These are phyloP conservation scores for Myotis davidii DNA, from an alignment of 2,113 vertebrate genomes.

Conservation along the genomic window DNA sequence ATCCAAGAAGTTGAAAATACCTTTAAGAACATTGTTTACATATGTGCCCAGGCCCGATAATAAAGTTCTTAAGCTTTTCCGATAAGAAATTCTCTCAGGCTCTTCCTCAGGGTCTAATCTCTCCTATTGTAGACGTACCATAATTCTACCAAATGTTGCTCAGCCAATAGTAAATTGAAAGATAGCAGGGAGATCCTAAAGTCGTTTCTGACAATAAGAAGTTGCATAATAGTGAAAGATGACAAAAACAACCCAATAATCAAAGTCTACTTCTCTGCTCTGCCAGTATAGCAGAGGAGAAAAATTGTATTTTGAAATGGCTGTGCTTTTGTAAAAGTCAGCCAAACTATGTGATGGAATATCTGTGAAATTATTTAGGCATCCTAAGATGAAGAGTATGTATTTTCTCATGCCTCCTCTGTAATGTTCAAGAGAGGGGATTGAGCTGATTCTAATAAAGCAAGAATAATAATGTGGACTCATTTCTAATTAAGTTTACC, in stretches of 20 bases:
- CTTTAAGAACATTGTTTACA: background rate
- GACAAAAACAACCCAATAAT: background rate
- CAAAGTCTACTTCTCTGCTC: background rate
- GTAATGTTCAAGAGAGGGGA: background rate
- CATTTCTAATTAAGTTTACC: slow-evolving; percentile 48
- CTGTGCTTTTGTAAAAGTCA: slow-evolving; percentile 28
- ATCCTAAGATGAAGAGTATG: background rate
- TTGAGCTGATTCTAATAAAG: slow-evolving; percentile 47
- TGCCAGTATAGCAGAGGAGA: background rate
- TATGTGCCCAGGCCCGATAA: background rate
- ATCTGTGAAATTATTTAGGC: background rate
- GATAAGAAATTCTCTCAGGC: background rate
- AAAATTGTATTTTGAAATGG: background rate
- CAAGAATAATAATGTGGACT: background rate
- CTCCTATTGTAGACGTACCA: background rate
- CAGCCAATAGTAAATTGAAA: background rate
- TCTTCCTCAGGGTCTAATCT: background rate
- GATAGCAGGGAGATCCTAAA: background rate
- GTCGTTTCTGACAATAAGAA: background rate
- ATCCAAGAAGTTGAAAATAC: background rate
- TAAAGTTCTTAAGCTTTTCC: background rate
- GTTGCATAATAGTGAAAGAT: background rate
- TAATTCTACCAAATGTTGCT: background rate
- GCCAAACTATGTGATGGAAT: background rate
- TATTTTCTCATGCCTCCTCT: background rate